Percentiles rank a stretch among this genome's conserved stretches.
These are phyloP conservation scores for Falco cherrug DNA, from an alignment of 2,797 vertebrate species.

Conservation along the genomic window DNA sequence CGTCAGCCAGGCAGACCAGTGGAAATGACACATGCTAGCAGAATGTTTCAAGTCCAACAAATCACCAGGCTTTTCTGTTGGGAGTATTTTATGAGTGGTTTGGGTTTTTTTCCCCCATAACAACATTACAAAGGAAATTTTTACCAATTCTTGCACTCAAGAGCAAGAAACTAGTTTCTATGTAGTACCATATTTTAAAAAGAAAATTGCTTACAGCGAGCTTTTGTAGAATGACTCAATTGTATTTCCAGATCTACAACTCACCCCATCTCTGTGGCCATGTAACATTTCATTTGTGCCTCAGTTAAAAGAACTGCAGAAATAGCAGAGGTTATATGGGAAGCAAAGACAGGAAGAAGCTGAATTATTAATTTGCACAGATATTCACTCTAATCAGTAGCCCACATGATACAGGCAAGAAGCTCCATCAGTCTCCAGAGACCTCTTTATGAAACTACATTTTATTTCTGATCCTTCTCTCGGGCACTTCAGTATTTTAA, in stretches of 20 bases:
- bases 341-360: background rate
- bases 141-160: background rate
- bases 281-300: background rate
- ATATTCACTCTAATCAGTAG: background rate
- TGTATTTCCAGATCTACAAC: background rate
- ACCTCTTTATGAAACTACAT: background rate
- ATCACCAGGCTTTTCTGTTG: background rate
- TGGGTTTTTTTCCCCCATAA: background rate
- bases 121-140: background rate
- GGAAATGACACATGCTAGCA: background rate
- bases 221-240: background rate
- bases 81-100: background rate
- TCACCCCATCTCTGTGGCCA: background rate
- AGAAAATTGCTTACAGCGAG: background rate
- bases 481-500: background rate
- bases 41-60: background rate
- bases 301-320: background rate
- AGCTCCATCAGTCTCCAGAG: background rate
- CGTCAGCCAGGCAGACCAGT: background rate
- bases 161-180: background rate
- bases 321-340: background rate
- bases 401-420: background rate
- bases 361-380: background rate
- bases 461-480: background rate
- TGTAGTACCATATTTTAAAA: accelerated